Evolutionary conservation across 2,113 vertebrate species (phyloP), one percentile per base, ranked within the genome.

Genomic region (Siniperca chuatsi): DNA sequence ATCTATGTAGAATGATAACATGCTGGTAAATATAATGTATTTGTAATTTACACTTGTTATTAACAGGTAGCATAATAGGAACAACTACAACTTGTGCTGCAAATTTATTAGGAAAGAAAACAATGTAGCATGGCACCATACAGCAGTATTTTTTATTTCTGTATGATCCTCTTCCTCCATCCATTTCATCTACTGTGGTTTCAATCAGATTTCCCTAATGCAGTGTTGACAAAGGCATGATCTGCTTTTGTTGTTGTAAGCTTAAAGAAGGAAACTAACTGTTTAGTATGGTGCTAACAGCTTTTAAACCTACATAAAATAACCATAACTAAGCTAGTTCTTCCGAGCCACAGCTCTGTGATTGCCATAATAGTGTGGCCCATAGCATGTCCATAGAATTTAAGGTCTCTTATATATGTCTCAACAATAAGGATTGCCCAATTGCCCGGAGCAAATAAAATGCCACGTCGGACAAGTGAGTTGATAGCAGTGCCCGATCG

Each of bases 291-390:
- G 69, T 54, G 77, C 65, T 69, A 82, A 89, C 82, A 78, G 64
- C 54, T 71, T 71, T 81, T 67, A 85, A 66, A 85, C 44, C 29
- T 33, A 74, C 58, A 40, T 55, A 16, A 75, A 83, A 68, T 86
- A 62, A 57, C 71, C 21, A 58, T 58, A 52, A 77, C 54, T 87
- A 75, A 75, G 70, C 62, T 57, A 75, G 50, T 61, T 77, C 46
- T 68, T 23, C 60, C 29, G 44, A 57, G 33, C 69, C 69, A 75
- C 50, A 62, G 58, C 44, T 66, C 52, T 75, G 58, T 75, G 64
- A 88, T 85, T 12, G 1, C 55, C 6, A 23, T 70, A 77, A 74
- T 52, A 65, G 16, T 65, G 64, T 79, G 79, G 62, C 64, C 40
- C 46, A 50, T 18, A 54, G 70, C 23, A 29, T 29, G 29, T 29